Evolutionary conservation across 2,888 invertebrate genomes (phyloP).

Genomic region (Drosophila melanosoma): DNA sequence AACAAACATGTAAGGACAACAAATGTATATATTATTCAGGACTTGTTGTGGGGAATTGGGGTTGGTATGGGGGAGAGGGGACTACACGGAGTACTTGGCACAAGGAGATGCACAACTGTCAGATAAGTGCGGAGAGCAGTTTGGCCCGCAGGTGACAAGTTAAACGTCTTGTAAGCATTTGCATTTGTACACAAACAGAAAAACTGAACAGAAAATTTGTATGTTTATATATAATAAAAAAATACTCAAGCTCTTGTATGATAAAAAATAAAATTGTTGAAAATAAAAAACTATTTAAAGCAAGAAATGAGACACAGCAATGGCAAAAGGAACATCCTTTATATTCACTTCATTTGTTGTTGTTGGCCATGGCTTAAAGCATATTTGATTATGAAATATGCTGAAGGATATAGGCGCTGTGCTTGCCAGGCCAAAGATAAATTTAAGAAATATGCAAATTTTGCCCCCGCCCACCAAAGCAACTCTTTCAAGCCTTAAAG

Average conservation of each 20-base stretch:
- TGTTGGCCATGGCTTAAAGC: slow-evolving; percentile 71
- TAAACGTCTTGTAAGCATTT: slow-evolving; percentile 80
- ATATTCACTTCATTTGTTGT: slow-evolving; percentile 61
- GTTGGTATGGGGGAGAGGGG: not conserved
- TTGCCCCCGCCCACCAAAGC: slow-evolving; percentile 2
- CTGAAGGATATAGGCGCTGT: slow-evolving; percentile 38
- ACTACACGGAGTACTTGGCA: slow-evolving; percentile 15
- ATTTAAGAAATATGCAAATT: slow-evolving; percentile 80
- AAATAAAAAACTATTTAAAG: slow-evolving; percentile 66
- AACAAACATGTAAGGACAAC: slow-evolving; percentile 76
- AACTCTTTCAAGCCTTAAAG: slow-evolving; percentile 9
- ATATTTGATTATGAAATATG: slow-evolving; percentile 78
- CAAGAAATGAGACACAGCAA: slow-evolving; percentile 21
- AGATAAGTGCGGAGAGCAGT: slow-evolving; percentile 73
- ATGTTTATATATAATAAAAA: slow-evolving; percentile 1
- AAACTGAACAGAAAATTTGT: slow-evolving; percentile 33
- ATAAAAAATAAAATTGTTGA: slow-evolving; percentile 40
- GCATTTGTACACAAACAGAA: slow-evolving; percentile 37
- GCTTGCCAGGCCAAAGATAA: slow-evolving; percentile 71
- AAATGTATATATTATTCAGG: slow-evolving; percentile 73
- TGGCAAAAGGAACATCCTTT: slow-evolving; percentile 49
- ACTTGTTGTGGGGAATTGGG: slow-evolving; percentile 1
- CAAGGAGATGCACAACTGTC: slow-evolving; percentile 74
- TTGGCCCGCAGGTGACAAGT: slow-evolving; percentile 80
- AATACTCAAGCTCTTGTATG: slow-evolving; percentile 21